phyloP scores from a whole-genome alignment of 1,140 invertebrate species.

The Melitaea cinxia region DNA sequence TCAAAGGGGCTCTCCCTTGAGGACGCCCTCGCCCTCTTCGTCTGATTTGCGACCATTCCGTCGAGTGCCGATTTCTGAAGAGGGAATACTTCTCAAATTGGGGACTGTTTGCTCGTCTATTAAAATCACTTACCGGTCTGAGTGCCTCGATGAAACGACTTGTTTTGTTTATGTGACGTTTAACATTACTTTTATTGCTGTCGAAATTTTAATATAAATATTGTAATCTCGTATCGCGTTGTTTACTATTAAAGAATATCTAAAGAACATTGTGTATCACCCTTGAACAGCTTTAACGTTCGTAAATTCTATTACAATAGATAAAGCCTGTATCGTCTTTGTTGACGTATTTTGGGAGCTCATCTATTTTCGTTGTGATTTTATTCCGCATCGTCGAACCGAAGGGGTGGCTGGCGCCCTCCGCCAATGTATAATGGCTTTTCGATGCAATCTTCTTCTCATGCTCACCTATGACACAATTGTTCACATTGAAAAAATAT shows the following conservation, averaged over 20 bases:
- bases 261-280: not conserved
- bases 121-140: constrained; percentile 70
- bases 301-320: constrained; percentile 54
- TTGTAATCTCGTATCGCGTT: not conserved
- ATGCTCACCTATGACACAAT: constrained; percentile 64
- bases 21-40: constrained; percentile 54
- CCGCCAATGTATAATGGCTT: constrained; percentile 62
- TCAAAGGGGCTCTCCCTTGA: constrained; percentile 77
- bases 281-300: constrained; percentile 40
- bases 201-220: not conserved
- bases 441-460: constrained; percentile 57
- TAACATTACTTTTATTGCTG: constrained; percentile 2
- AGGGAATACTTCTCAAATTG: constrained; percentile 76
- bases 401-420: constrained; percentile 46
- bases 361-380: constrained; percentile 70
- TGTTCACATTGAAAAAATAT: constrained; percentile 70
- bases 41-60: constrained; percentile 76
- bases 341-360: constrained; percentile 49
- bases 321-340: constrained; percentile 42
- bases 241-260: not conserved
- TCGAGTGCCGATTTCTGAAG: constrained; percentile 77
- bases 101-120: constrained; percentile 73
- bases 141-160: constrained; percentile 48
- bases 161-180: constrained; percentile 40
- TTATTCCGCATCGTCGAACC: constrained; percentile 55